Evolutionary conservation across 2,113 vertebrate genomes (phyloP).

Genomic region (Emberiza fucata): DNA sequence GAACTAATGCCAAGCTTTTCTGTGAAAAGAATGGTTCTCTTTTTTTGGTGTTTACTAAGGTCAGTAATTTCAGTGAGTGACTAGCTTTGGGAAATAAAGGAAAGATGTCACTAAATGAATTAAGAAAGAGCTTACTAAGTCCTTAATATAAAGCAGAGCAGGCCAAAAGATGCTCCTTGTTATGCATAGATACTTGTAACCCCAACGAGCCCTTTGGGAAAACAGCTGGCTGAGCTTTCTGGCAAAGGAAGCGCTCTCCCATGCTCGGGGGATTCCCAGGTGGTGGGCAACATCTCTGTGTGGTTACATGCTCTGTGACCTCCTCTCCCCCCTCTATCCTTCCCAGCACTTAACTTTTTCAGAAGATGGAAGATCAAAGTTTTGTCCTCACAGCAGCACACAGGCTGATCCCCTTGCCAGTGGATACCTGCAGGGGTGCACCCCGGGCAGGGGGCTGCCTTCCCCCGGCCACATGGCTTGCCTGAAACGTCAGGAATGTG

Average conservation of each 20-base stretch:
- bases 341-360: background rate
- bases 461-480: accelerated
- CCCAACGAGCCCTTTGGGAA: constrained; percentile 16
- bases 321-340: background rate
- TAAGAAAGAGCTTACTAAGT: background rate
- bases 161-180: constrained; percentile 17
- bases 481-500: background rate
- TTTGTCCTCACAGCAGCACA: background rate
- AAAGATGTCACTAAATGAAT: constrained; percentile 22
- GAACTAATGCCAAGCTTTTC: constrained; percentile 1
- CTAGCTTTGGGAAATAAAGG: background rate
- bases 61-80: background rate
- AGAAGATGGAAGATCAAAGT: background rate
- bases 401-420: background rate
- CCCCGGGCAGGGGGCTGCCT: accelerated
- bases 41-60: background rate
- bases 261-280: background rate
- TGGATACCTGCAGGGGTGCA: background rate
- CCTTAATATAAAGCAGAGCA: constrained; percentile 18
- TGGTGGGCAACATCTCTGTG: background rate
- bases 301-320: background rate
- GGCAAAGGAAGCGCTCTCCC: background rate
- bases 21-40: background rate
- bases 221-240: constrained; percentile 39
- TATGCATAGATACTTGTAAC: background rate